Percentiles rank a stretch among this genome's conserved stretches.
Evolutionary conservation across 2,888 invertebrate species (phyloP).

Genomic region (Polydrusus cervinus): DNA sequence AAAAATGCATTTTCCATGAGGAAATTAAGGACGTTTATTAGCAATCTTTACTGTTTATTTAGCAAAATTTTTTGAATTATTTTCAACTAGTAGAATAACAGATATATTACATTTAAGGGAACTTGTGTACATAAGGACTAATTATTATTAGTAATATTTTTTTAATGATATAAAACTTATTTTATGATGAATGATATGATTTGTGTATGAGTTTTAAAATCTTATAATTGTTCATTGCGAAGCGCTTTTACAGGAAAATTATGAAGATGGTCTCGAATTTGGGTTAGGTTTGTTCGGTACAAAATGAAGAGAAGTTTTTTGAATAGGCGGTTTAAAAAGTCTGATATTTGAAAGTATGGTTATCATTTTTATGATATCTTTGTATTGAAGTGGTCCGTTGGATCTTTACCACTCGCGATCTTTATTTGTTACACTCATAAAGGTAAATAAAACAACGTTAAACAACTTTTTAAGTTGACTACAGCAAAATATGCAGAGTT

Average conservation of each 20-base stretch:
- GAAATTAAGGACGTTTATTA: slow-evolving; percentile 3
- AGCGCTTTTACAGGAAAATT: not conserved
- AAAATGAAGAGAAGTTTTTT: too few species aligned
- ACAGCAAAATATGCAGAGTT: too few species aligned
- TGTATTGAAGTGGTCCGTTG: too few species aligned
- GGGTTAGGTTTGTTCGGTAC: too few species aligned
- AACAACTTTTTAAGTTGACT: too few species aligned
- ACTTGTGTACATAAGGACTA: slow-evolving; percentile 25
- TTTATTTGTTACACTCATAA: too few species aligned
- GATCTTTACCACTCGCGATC: too few species aligned
- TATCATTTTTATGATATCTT: too few species aligned
- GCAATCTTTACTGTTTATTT: slow-evolving; percentile 13
- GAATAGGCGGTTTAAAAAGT: too few species aligned
- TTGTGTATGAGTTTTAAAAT: not conserved
- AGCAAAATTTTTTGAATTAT: not conserved
- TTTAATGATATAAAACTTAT: slow-evolving; percentile 14
- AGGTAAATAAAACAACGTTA: too few species aligned
- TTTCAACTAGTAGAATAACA: slow-evolving; percentile 9
- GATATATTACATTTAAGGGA: slow-evolving; percentile 7
- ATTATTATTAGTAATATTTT: slow-evolving; percentile 22
- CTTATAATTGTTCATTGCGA: not conserved
- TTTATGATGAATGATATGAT: not conserved
- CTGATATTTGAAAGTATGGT: too few species aligned
- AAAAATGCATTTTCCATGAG: slow-evolving; percentile 1
- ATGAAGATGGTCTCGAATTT: not conserved